These are phyloP conservation scores for Salpingus planirostris DNA, from an alignment of 2,888 invertebrate genomes.

Conservation along the genomic window DNA sequence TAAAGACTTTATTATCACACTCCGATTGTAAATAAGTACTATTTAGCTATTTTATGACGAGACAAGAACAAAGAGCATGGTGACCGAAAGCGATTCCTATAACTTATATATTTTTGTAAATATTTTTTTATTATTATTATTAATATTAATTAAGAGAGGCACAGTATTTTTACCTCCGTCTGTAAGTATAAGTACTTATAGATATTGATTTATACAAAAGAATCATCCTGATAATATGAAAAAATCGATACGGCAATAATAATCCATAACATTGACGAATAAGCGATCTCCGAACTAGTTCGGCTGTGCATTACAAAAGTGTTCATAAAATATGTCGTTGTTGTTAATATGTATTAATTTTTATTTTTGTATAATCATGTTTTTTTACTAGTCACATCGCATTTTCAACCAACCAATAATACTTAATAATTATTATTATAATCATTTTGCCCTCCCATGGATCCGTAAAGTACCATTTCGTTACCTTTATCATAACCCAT, in stretches of 20 bases:
- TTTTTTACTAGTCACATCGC: slow-evolving; percentile 13
- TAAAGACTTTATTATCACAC: too few relatives aligned
- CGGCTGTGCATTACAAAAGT: slow-evolving; percentile 41
- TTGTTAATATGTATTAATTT: slow-evolving; percentile 38
- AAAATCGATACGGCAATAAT: too few relatives aligned
- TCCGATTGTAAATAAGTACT: too few relatives aligned
- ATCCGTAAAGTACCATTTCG: slow-evolving; percentile 1
- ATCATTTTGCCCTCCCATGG: slow-evolving; percentile 1
- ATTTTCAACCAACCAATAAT: slow-evolving; percentile 5
- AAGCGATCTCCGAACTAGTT: slow-evolving; percentile 35
- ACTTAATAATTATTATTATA: slow-evolving; percentile 1
- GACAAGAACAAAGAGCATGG: slow-evolving; percentile 25
- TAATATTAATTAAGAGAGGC: too few relatives aligned
- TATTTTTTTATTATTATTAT: slow-evolving; percentile 10
- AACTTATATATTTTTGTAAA: slow-evolving; percentile 12
- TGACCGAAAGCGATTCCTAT: slow-evolving; percentile 28
- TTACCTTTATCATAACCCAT: slow-evolving; percentile 6
- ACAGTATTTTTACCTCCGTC: too few relatives aligned
- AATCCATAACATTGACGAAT: too few relatives aligned
- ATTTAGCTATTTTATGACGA: too few relatives aligned
- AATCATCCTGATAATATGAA: too few relatives aligned
- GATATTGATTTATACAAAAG: slow-evolving; percentile 4
- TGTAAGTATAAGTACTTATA: slow-evolving; percentile 18
- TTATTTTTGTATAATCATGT: slow-evolving; percentile 20
- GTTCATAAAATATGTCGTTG: too few relatives aligned